Evolutionary conservation across 2,797 vertebrate genomes (phyloP).

Genomic region (Catamblyrhynchus diadema): DNA sequence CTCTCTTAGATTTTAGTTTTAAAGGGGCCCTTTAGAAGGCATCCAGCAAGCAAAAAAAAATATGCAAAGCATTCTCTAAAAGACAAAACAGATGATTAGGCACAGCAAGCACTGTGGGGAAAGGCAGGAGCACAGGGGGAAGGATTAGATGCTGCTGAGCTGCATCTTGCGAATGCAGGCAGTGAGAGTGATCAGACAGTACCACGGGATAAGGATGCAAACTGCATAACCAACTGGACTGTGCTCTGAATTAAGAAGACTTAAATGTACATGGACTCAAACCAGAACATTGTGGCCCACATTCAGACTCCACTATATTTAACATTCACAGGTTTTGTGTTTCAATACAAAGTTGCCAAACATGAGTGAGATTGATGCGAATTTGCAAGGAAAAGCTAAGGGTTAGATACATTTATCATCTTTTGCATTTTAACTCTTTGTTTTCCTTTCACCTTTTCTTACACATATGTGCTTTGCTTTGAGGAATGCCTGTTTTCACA

Average conservation of each 20-base stretch:
- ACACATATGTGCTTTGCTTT: neutral
- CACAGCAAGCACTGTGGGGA: neutral
- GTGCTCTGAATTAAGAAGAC: neutral
- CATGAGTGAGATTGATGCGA: accelerated
- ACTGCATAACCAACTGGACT: neutral
- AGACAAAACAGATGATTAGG: neutral
- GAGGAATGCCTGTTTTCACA: neutral
- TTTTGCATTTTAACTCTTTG: neutral
- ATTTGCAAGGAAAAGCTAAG: neutral
- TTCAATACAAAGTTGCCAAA: neutral
- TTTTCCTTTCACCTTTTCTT: neutral
- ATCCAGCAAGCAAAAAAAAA: neutral
- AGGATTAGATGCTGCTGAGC: neutral
- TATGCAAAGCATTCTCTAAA: neutral
- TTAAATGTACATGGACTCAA: neutral
- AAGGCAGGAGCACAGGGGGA: neutral
- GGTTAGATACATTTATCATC: neutral
- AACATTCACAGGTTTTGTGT: neutral
- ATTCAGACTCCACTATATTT: neutral
- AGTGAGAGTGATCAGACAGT: neutral
- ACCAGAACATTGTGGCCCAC: neutral
- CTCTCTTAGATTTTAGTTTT: neutral
- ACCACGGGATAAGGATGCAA: neutral
- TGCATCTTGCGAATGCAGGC: neutral
- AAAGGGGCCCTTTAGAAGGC: neutral